Evolutionary conservation across 1,140 invertebrate species (phyloP).

Genomic region (Thaumetopoea pityocampa): DNA sequence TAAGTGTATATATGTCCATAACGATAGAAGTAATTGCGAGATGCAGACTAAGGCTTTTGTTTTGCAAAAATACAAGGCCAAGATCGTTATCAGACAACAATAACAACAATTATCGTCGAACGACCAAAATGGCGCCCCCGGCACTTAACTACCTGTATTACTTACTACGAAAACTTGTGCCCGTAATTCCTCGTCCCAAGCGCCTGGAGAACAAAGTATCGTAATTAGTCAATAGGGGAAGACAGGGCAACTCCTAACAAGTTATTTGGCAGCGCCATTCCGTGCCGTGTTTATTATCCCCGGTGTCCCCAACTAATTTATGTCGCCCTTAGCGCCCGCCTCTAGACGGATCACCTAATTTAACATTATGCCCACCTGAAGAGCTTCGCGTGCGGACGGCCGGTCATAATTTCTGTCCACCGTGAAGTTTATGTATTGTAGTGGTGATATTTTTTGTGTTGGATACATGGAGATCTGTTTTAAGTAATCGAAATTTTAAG

Average conservation of each 20-base stretch:
- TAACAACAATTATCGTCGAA: too few species aligned
- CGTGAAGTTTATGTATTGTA: slow-evolving; percentile 3
- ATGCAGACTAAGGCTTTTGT: too few species aligned
- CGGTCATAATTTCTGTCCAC: slow-evolving; percentile 38
- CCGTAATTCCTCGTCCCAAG: slow-evolving; percentile 22
- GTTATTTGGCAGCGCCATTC: slow-evolving; percentile 56
- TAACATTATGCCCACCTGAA: slow-evolving; percentile 55
- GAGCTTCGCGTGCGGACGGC: slow-evolving; percentile 27
- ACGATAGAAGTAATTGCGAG: too few species aligned
- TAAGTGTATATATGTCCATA: too few species aligned
- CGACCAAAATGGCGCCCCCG: too few species aligned
- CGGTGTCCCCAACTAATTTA: slow-evolving; percentile 69
- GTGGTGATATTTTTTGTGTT: too few species aligned
- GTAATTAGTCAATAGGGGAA: slow-evolving; percentile 65
- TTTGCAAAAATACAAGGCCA: too few species aligned
- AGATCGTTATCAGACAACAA: too few species aligned
- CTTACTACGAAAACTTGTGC: slow-evolving; percentile 17
- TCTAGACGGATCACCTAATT: slow-evolving; percentile 69
- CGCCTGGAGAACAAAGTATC: slow-evolving; percentile 44
- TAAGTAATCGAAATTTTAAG: too few species aligned
- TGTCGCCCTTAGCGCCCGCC: slow-evolving; percentile 58
- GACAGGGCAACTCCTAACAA: slow-evolving; percentile 50
- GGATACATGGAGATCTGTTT: too few species aligned
- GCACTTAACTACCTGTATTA: too few species aligned
- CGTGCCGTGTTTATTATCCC: slow-evolving; percentile 61